These are phyloP conservation scores for Melanerpes aurifrons DNA, from an alignment of 2,113 vertebrate species.

Conservation along the genomic window DNA sequence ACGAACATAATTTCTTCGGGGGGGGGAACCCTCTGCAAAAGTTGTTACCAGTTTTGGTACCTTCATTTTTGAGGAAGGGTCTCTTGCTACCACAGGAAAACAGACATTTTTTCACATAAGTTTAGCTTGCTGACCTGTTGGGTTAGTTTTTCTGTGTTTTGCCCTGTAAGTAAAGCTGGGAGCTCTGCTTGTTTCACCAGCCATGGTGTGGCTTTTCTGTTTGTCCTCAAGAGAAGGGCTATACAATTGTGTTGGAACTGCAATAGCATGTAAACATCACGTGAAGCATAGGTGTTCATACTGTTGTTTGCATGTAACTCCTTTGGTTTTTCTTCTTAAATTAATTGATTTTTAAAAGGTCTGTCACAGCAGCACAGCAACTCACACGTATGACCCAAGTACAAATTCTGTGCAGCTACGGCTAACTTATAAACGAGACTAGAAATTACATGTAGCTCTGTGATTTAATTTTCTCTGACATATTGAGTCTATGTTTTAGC, in stretches of 20 bases:
- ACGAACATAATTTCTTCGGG: neutral
- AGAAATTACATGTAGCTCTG: slow-evolving; percentile 60
- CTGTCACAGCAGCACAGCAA: neutral
- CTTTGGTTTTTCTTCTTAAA: neutral
- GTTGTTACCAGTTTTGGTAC: neutral
- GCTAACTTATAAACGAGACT: slow-evolving; percentile 10
- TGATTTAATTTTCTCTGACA: slow-evolving; percentile 90
- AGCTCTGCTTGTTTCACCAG: neutral
- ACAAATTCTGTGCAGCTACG: slow-evolving; percentile 50
- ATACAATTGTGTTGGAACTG: neutral
- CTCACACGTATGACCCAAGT: neutral
- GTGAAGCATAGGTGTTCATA: neutral
- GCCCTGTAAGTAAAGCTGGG: neutral
- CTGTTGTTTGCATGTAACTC: neutral
- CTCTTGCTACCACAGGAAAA: accelerated
- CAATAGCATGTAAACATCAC: neutral
- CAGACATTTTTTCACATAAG: neutral
- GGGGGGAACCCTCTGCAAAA: neutral
- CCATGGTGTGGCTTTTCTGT: neutral
- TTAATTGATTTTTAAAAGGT: neutral
- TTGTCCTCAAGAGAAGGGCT: neutral
- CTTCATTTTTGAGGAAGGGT: neutral
- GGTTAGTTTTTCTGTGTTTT: neutral
- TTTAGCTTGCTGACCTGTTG: neutral
- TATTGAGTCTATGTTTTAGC: slow-evolving; percentile 90